Evolutionary conservation across 2,113 vertebrate species (phyloP).

Genomic region (Tamias sibiricus): DNA sequence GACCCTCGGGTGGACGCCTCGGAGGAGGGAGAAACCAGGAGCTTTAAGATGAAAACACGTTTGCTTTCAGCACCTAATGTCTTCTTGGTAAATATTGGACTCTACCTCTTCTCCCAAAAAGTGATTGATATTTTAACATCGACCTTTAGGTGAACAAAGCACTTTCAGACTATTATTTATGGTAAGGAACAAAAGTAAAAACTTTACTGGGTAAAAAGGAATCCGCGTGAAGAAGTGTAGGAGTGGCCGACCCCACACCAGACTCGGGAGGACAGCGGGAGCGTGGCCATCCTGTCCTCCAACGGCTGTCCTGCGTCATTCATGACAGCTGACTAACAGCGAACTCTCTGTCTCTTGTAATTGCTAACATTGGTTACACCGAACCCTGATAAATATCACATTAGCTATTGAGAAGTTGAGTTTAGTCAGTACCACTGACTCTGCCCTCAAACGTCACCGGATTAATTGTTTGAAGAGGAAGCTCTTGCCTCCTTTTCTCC

Average conservation of each 20-base stretch:
- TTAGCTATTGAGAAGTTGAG: constrained; percentile 72
- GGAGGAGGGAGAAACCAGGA: background rate
- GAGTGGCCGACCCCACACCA: background rate
- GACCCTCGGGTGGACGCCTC: too few relatives aligned
- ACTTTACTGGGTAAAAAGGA: background rate
- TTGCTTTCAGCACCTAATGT: background rate
- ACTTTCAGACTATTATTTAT: background rate
- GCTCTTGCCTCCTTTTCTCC: background rate
- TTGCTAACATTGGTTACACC: constrained; percentile 80
- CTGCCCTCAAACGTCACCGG: background rate
- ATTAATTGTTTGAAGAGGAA: constrained; percentile 34
- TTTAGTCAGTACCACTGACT: constrained; percentile 10
- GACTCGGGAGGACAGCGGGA: background rate
- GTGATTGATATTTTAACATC: background rate
- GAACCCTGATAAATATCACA: constrained; percentile 77
- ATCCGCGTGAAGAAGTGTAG: background rate
- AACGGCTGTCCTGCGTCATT: constrained; percentile 70
- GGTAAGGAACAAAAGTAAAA: background rate
- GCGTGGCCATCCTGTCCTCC: background rate
- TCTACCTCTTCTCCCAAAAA: background rate
- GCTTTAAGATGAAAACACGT: background rate
- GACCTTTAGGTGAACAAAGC: background rate
- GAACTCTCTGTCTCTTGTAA: constrained; percentile 82
- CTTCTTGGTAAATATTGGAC: background rate
- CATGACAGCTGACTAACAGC: constrained; percentile 79